Evolutionary conservation across 1,140 invertebrate species (phyloP).

Genomic region (Drosophila saltans): DNA sequence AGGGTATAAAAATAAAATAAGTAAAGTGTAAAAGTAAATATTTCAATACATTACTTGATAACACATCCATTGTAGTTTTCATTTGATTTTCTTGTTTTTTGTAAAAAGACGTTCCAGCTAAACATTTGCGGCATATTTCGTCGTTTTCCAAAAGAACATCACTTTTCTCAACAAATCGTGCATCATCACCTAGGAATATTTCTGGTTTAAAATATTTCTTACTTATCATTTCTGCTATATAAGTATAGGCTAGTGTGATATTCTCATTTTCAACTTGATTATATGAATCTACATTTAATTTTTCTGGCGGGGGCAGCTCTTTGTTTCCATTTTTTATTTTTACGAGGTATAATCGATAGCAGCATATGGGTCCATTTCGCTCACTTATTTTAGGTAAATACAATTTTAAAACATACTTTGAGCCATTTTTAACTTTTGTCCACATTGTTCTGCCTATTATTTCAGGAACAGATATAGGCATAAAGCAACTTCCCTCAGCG

Average conservation of each 20-base stretch:
- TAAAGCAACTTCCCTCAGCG: constrained; percentile 85
- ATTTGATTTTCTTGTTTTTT: constrained; percentile 29
- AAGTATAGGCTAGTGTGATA: constrained; percentile 86
- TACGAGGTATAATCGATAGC: constrained; percentile 91
- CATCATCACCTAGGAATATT: constrained; percentile 88
- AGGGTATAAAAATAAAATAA: too few relatives aligned
- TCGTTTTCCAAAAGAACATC: constrained; percentile 65
- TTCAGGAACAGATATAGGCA: constrained; percentile 88
- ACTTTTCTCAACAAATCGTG: constrained; percentile 60
- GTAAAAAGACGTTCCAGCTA: constrained; percentile 53
- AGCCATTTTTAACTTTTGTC: constrained; percentile 87
- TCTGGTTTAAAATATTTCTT: constrained; percentile 85
- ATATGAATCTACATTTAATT: constrained; percentile 88
- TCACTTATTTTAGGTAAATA: constrained; percentile 90
- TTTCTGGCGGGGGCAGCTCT: constrained; percentile 87
- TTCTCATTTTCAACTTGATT: constrained; percentile 87
- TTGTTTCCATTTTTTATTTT: constrained; percentile 87
- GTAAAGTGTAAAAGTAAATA: too few relatives aligned
- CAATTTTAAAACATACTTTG: constrained; percentile 89
- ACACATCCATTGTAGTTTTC: constrained; percentile 26
- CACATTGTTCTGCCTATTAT: constrained; percentile 86
- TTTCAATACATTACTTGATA: constrained; percentile 35
- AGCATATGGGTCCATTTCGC: constrained; percentile 93
- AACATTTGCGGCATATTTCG: constrained; percentile 63
- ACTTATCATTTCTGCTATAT: constrained; percentile 92